Conservation (phyloP, 2,888 invertebrate genomes). For the Lydus trimaculatus region DNA sequence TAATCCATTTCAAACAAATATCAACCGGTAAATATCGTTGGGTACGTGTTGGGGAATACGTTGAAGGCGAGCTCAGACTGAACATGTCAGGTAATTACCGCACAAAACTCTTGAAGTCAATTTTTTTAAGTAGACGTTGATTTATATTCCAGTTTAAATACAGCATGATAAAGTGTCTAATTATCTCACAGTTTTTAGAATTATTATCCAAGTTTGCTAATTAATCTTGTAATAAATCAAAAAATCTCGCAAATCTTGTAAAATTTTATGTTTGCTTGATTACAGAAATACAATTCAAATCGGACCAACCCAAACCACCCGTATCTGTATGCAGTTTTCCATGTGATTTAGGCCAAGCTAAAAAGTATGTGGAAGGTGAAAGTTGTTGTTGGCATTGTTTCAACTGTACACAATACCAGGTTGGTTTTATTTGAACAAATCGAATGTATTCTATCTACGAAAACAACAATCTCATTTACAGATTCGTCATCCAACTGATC, state of each 20-base stretch:
- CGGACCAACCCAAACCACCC: constrained; percentile 79
- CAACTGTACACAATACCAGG: constrained; percentile 88
- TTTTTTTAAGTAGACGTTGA: too few relatives aligned
- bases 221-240: too few relatives aligned
- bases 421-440: constrained; percentile 44
- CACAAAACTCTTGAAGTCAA: too few relatives aligned
- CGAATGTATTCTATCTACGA: background rate
- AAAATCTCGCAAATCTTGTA: too few relatives aligned
- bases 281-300: constrained; percentile 84
- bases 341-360: constrained; percentile 88
- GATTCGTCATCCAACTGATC: constrained; percentile 82
- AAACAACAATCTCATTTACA: constrained; percentile 53
- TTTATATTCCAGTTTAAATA: too few relatives aligned
- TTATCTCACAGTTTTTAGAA: too few relatives aligned
- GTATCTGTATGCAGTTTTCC: constrained; percentile 91
- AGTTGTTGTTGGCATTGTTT: constrained; percentile 96
- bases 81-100: constrained; percentile 79
- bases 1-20: constrained; percentile 92
- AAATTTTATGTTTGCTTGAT: constrained; percentile 28
- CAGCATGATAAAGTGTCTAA: background rate
- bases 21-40: constrained; percentile 78
- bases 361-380: constrained; percentile 91
- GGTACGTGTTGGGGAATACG: constrained; percentile 87
- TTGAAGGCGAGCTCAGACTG: constrained; percentile 81
- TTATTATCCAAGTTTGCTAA: too few relatives aligned